Evolutionary conservation across 2,797 vertebrate species (phyloP), one percentile per base, ranked within the genome.

Genomic region (Lepus townsendii): DNA sequence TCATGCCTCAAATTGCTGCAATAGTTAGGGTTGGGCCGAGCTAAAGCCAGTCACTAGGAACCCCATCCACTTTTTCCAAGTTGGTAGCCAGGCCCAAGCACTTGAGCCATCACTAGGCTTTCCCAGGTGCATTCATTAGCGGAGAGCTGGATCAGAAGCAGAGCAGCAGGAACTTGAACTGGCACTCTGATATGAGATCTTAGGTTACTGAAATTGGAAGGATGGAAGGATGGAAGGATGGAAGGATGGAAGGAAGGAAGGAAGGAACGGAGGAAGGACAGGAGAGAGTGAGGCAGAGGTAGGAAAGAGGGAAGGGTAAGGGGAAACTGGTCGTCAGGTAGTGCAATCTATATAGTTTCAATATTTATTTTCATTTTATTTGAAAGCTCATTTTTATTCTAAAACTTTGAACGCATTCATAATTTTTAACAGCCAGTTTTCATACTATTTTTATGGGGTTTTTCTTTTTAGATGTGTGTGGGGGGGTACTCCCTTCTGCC

Each of bases 341-440:
- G 3, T 12, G 91, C 26, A 90, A 30, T 12, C 9, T 73, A 5
- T 62, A 89, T 83, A 17, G 30, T 88, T 47, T 66, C 1, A 4
- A 8, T 63, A 5, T 47, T 60, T 73, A 27, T 73, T 75, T 93
- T 63, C 60, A 57, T 75, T 93, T 66, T 47, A 76, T 90, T 68
- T 76, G 26, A 78, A 79, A 83, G 4, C 94, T 73, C 8, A 14
- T 83, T 88, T 90, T 92, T 75, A 65, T 79, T 90, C 4, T 4
- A 62, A 47, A 72, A 30, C 30, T 88, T 90, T 86, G 50, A 22
- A 12, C 69, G 54, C 71, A 11, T 89, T 42, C 52, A 22, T 72
- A 72, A 38, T 92, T 91, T 90, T 89, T 68, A 54, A 73, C 12
- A 75, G 3, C 35, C 27, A 83, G 0, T 94, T 85, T 83, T 76